Conservation (phyloP, 2,888 invertebrate species). For the Caenorhabditis macrosperma region DNA sequence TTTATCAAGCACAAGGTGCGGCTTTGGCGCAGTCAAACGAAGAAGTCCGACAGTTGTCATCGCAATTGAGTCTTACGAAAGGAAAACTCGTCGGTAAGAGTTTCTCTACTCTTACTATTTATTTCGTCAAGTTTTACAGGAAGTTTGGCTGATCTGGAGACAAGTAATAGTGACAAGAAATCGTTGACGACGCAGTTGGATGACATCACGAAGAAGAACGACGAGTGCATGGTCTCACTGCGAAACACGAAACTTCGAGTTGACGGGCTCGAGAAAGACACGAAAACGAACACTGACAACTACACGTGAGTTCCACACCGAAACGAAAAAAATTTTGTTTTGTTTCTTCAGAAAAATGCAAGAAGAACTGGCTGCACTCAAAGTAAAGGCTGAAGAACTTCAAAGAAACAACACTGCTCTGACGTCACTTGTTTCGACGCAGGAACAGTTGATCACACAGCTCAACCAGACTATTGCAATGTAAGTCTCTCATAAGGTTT, state of each 20-base stretch:
- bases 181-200: slow-evolving; percentile 32
- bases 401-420: slow-evolving; percentile 55
- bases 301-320: slow-evolving; percentile 47
- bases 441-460: slow-evolving; percentile 55
- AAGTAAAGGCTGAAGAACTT: slow-evolving; percentile 34
- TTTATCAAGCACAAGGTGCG: slow-evolving; percentile 58
- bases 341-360: slow-evolving; percentile 51
- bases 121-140: too few relatives aligned
- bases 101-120: too few relatives aligned
- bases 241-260: slow-evolving; percentile 54
- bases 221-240: slow-evolving; percentile 47
- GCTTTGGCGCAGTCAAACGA: slow-evolving; percentile 40
- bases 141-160: slow-evolving; percentile 50
- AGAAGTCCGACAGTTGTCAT: slow-evolving; percentile 41
- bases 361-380: slow-evolving; percentile 34
- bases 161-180: slow-evolving; percentile 29
- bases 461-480: slow-evolving; percentile 61
- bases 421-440: slow-evolving; percentile 44
- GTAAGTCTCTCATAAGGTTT: slow-evolving; percentile 10
- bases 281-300: slow-evolving; percentile 31
- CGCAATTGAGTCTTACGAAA: slow-evolving; percentile 47
- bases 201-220: slow-evolving; percentile 33
- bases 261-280: slow-evolving; percentile 51
- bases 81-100: slow-evolving; percentile 53
- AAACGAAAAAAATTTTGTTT: too few relatives aligned